Conservation (phyloP, 2,797 vertebrate genomes). For the Halcyon smyrnensis region DNA sequence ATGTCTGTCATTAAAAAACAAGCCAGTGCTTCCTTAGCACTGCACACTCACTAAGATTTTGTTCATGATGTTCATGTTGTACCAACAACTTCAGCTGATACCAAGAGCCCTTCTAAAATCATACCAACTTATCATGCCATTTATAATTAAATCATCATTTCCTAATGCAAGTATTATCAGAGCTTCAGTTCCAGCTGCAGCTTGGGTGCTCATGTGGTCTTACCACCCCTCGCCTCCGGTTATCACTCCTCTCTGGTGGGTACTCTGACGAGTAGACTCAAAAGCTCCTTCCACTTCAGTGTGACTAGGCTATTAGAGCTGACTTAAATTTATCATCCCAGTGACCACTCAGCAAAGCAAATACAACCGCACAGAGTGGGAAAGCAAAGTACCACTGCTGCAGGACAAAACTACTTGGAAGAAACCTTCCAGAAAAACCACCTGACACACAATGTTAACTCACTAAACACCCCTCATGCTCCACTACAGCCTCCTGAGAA, state of each 20-base stretch:
- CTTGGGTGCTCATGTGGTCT: background rate
- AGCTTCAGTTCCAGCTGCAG: background rate
- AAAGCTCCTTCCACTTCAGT: background rate
- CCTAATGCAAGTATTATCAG: background rate
- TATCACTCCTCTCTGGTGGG: background rate
- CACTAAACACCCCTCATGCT: background rate
- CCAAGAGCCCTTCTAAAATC: background rate
- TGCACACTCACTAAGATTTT: background rate
- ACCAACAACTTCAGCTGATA: background rate
- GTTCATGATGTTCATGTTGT: background rate
- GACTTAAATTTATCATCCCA: background rate
- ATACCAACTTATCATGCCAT: background rate
- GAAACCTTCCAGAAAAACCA: background rate
- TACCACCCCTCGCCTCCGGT: background rate
- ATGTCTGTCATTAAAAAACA: background rate
- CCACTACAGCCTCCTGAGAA: background rate
- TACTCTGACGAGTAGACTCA: background rate
- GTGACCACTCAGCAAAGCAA: background rate
- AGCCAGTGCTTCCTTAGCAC: background rate
- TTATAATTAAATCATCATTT: background rate
- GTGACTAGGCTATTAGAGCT: background rate
- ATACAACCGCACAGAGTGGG: accelerated
- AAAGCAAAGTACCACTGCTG: background rate
- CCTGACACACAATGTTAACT: background rate
- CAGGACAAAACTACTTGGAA: background rate